Evolutionary conservation across 1,140 invertebrate genomes (phyloP), one percentile per base, ranked within the genome.

Genomic region (Drosophila punjabiensis): DNA sequence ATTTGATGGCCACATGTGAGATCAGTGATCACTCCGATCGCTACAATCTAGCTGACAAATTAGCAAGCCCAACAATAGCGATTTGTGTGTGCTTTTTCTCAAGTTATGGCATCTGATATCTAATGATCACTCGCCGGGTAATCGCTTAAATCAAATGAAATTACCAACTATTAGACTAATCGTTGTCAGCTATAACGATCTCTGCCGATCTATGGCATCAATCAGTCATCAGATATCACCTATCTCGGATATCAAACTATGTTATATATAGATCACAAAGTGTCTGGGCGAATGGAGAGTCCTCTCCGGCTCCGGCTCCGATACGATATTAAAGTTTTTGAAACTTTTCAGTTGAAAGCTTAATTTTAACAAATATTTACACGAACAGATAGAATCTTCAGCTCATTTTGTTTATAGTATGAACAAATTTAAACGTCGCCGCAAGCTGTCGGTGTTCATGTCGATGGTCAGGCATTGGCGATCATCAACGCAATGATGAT

Each of bases 281-380:
- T 43, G 32, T 28, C 37, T 61, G 68, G 32, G 37, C 28, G 3
- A 47, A 11, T n/a, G 45, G 10, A 20, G 16, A 56, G n/a, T n/a
- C n/a, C n/a, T n/a, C n/a, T n/a, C n/a, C n/a, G n/a, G n/a, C n/a
- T n/a, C n/a, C n/a, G n/a, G n/a, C 47, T 28, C 0, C 8, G 20
- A 5, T 14, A 24, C 13, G 24, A 71, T 61, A 74, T 53, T 60
- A 50, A 60, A 61, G 79, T 79, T 52, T 85, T 76, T 71, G 70
- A 87, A 55, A 77, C 63, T 88, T 77, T 88, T 84, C 60, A 89
- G 81, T 79, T 89, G 84, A 88, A 88, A 88, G 81, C 84, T 83
- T 88, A 84, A 88, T 89, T 88, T 88, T 73, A 89, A 85, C 84
- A 88, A 88, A 88, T 88, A 88, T 88, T 84, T 88, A 89, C 81